phyloP scores from a whole-genome alignment of 1,140 invertebrate genomes.

The Rhynchophorus ferrugineus region DNA sequence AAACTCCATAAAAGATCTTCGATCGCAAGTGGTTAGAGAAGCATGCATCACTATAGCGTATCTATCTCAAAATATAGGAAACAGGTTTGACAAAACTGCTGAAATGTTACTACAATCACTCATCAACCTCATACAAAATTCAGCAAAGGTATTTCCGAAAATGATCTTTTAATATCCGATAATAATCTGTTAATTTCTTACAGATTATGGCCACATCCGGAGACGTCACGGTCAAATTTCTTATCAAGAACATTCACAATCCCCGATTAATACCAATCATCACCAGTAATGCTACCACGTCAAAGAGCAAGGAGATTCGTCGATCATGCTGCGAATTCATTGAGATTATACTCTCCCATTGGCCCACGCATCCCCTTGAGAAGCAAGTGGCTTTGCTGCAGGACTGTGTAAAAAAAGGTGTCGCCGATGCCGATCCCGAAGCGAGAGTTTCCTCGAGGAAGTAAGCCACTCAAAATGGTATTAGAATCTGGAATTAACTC shows the following conservation, averaged over 20 bases:
- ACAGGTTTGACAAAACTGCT: constrained; percentile 78
- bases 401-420: constrained; percentile 81
- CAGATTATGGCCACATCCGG: constrained; percentile 88
- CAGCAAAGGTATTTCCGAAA: constrained; percentile 70
- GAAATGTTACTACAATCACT: constrained; percentile 73
- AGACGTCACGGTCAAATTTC: constrained; percentile 78
- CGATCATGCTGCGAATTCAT: constrained; percentile 77
- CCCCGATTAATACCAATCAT: constrained; percentile 81
- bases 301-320: constrained; percentile 90
- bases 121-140: constrained; percentile 90
- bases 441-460: constrained; percentile 68
- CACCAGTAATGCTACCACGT: constrained; percentile 62
- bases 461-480: too few species aligned
- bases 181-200: constrained; percentile 21
- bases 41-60: constrained; percentile 91
- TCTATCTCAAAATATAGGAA: constrained; percentile 74
- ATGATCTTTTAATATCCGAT: background rate
- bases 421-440: constrained; percentile 86
- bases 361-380: constrained; percentile 76
- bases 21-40: constrained; percentile 85
- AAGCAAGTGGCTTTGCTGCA: constrained; percentile 69
- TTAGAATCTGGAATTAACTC: too few species aligned
- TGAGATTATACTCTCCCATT: constrained; percentile 73
- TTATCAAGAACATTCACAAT: constrained; percentile 81
- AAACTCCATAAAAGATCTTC: constrained; percentile 78